Conservation (phyloP, 2,888 invertebrate genomes). For the Patella depressa region DNA sequence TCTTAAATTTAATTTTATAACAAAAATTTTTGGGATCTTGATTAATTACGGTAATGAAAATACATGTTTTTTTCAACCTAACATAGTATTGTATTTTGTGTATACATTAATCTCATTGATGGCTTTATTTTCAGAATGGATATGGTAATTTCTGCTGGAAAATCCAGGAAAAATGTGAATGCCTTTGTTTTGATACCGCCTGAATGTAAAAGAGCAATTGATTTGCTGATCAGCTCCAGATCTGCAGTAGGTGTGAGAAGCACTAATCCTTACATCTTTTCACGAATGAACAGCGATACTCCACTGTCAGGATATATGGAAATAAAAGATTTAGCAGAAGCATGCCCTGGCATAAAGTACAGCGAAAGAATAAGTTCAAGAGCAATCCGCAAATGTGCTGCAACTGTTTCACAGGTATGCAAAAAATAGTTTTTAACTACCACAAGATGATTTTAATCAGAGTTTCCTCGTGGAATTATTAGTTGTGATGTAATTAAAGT, state of each 20-base stretch:
- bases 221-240: slow-evolving; percentile 12
- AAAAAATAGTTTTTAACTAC: not conserved
- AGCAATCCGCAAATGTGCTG: not conserved
- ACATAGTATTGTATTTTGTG: too few relatives aligned
- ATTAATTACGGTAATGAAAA: too few relatives aligned
- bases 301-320: slow-evolving; percentile 5
- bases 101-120: too few relatives aligned
- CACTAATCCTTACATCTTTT: not conserved
- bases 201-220: slow-evolving; percentile 14
- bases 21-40: not conserved
- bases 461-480: too few relatives aligned
- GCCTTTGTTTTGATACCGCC: slow-evolving; percentile 20
- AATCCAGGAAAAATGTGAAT: slow-evolving; percentile 23
- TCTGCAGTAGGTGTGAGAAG: not conserved
- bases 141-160: slow-evolving; percentile 21
- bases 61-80: too few relatives aligned
- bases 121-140: slow-evolving; percentile 22
- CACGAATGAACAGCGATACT: slow-evolving; percentile 3
- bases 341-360: slow-evolving; percentile 13
- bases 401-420: not conserved
- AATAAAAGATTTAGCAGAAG: not conserved
- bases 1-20: not conserved
- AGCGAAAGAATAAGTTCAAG: slow-evolving; percentile 12
- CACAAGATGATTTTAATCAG: too few relatives aligned
- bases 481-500: too few relatives aligned